phyloP scores from a whole-genome alignment of 2,797 vertebrate genomes.

The Micromesistius poutassou region DNA sequence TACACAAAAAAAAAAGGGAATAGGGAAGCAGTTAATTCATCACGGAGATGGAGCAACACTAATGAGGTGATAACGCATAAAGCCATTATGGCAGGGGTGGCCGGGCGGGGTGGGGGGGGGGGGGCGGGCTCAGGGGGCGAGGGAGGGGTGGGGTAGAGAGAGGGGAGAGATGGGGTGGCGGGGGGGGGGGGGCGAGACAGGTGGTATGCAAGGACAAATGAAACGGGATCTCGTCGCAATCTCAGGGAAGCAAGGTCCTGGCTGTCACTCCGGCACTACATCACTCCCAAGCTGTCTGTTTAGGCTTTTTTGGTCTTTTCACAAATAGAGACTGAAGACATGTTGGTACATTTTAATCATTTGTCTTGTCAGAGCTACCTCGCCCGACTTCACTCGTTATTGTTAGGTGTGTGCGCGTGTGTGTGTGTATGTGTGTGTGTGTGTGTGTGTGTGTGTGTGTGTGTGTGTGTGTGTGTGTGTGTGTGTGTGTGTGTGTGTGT shows the following conservation, averaged over 20 bases:
- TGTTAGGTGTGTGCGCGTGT: not conserved
- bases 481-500: not conserved
- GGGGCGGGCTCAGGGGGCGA: not conserved
- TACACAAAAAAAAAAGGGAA: not conserved
- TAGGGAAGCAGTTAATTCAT: slow-evolving; percentile 43
- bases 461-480: not conserved
- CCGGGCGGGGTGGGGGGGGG: slow-evolving; percentile 14
- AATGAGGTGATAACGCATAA: slow-evolving; percentile 52
- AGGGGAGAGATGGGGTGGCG: not conserved
- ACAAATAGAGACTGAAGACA: not conserved
- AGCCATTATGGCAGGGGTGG: slow-evolving; percentile 26
- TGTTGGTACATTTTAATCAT: not conserved
- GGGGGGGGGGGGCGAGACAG: not conserved
- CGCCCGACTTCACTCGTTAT: not conserved
- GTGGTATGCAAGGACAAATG: slow-evolving; percentile 2
- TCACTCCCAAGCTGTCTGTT: too few species aligned
- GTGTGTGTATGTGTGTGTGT: too few species aligned
- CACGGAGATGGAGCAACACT: slow-evolving; percentile 38
- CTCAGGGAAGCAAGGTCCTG: not conserved
- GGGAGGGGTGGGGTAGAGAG: slow-evolving; percentile 13
- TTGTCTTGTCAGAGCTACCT: not conserved
- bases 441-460: not conserved
- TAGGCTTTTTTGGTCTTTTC: too few species aligned
- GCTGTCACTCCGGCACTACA: not conserved
- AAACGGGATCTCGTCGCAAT: not conserved